These are phyloP conservation scores for Muraenolepis orangiensis DNA, from an alignment of 2,797 vertebrate species.

Conservation along the genomic window DNA sequence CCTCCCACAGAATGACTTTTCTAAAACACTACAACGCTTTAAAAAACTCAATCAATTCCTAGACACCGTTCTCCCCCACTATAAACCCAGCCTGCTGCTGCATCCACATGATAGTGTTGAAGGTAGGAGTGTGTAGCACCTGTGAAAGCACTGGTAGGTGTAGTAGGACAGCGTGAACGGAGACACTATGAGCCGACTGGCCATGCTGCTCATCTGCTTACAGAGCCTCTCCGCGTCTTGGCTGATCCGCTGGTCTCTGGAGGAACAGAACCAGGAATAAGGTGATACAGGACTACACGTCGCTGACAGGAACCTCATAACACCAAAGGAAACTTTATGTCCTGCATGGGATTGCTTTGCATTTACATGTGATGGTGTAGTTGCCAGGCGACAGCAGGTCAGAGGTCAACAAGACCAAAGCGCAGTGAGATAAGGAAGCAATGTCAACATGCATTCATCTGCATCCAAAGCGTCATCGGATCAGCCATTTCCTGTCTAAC, in stretches of 20 bases:
- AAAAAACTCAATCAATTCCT: too few relatives aligned
- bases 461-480: too few relatives aligned
- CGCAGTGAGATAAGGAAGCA: too few relatives aligned
- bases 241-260: constrained; percentile 95
- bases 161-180: constrained; percentile 93
- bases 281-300: background rate
- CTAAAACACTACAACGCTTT: too few relatives aligned
- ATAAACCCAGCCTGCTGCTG: background rate
- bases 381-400: too few relatives aligned
- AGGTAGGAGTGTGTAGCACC: constrained; percentile 66
- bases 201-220: constrained; percentile 90
- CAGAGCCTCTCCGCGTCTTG: constrained; percentile 93
- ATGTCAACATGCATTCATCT: too few relatives aligned
- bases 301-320: too few relatives aligned
- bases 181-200: constrained; percentile 84
- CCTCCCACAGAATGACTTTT: too few relatives aligned
- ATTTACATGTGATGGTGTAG: too few relatives aligned
- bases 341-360: too few relatives aligned
- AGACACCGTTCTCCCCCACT: background rate
- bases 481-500: too few relatives aligned
- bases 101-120: background rate
- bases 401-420: too few relatives aligned
- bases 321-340: background rate
- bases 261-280: constrained; percentile 1
- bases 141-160: constrained; percentile 89